Conservation (phyloP, 2,113 vertebrate genomes). For the Leiothrix lutea region DNA sequence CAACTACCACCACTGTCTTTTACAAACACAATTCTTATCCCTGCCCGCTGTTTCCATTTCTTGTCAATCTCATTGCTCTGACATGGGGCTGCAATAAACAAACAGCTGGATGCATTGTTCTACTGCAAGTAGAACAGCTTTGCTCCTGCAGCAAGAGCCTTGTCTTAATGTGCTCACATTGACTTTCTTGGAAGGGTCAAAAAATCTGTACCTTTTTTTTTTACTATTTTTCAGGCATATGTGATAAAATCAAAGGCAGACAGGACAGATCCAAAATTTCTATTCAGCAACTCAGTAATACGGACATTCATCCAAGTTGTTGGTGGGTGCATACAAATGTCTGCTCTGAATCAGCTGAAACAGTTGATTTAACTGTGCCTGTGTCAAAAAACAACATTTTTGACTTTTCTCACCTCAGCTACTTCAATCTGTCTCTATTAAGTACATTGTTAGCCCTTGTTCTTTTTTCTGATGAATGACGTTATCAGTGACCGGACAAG, state of each 20-base stretch:
- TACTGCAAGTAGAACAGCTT: not conserved
- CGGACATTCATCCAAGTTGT: not conserved
- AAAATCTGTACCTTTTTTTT: not conserved
- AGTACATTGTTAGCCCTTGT: not conserved
- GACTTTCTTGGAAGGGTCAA: not conserved
- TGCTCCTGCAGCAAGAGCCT: not conserved
- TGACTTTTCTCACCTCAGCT: not conserved
- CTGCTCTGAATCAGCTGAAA: not conserved
- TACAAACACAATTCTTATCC: slow-evolving; percentile 4
- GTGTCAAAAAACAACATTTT: not conserved
- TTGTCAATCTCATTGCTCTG: not conserved
- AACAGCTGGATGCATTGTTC: not conserved
- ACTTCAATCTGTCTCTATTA: not conserved
- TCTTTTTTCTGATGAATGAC: not conserved
- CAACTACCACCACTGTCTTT: not conserved
- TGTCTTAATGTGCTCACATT: not conserved
- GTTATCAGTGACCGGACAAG: not conserved
- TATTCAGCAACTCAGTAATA: not conserved
- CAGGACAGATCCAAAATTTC: not conserved
- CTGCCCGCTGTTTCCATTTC: slow-evolving; percentile 22
- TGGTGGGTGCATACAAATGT: not conserved
- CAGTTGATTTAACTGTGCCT: not conserved
- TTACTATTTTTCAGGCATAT: not conserved
- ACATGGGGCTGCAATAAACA: not conserved
- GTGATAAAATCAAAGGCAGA: not conserved